Evolutionary conservation across 2,113 vertebrate genomes (phyloP).

Genomic region (Rynchops niger): DNA sequence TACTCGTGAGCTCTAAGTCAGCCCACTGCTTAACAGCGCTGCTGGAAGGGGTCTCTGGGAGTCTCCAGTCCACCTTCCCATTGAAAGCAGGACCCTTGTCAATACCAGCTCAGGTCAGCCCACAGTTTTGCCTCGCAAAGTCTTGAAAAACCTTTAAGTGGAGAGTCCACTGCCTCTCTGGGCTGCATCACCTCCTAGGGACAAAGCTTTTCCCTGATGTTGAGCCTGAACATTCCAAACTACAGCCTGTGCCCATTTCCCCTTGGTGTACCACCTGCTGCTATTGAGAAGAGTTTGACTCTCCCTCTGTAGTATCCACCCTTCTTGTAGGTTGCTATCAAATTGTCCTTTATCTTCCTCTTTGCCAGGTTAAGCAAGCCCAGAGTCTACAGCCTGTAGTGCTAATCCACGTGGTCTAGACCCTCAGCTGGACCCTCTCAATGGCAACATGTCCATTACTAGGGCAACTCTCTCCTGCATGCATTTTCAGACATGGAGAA

Average conservation of each 20-base stretch:
- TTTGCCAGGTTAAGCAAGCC: background rate
- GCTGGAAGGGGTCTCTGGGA: background rate
- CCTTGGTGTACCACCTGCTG: background rate
- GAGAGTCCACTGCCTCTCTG: background rate
- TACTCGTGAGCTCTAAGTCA: background rate
- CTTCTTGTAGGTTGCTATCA: background rate
- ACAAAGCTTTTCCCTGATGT: background rate
- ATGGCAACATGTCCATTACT: background rate
- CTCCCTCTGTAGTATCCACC: background rate
- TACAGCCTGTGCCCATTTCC: background rate
- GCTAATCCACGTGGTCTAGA: no score
- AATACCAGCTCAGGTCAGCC: background rate
- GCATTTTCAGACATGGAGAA: background rate
- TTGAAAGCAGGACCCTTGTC: background rate
- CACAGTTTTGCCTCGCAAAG: background rate
- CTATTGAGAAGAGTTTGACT: background rate
- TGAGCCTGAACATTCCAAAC: background rate
- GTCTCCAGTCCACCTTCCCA: background rate
- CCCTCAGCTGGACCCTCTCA: background rate
- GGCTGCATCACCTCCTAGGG: background rate
- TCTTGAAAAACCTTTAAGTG: background rate
- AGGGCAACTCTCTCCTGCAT: background rate
- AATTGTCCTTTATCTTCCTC: background rate
- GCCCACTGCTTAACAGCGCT: background rate
- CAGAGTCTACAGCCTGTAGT: background rate